These are phyloP conservation scores for Buathra laborator DNA, from an alignment of 2,888 invertebrate genomes.

Conservation along the genomic window DNA sequence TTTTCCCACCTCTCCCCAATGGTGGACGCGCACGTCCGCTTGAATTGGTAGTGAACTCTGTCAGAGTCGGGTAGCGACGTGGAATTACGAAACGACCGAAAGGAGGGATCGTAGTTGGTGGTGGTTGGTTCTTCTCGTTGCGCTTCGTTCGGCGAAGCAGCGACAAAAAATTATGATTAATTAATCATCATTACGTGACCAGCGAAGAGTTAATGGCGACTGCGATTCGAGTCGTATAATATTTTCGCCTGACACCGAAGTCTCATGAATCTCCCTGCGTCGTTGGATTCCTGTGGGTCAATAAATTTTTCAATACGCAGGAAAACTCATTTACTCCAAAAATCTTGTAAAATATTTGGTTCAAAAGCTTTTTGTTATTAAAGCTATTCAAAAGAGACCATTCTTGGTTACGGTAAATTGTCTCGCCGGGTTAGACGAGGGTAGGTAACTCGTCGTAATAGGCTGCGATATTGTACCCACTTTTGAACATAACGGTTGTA, in stretches of 20 bases:
- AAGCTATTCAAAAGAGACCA: neutral
- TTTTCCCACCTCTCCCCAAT: conserved; percentile 35
- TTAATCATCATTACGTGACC: conserved; percentile 54
- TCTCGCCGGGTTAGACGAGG: neutral
- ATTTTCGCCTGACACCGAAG: conserved; percentile 15
- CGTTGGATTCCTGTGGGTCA: no score
- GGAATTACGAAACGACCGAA: conserved; percentile 38
- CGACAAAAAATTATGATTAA: conserved; percentile 46
- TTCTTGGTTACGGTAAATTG: neutral
- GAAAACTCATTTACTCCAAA: neutral
- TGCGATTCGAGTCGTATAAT: conserved; percentile 27
- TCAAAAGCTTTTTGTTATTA: conserved; percentile 1
- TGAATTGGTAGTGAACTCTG: conserved; percentile 29
- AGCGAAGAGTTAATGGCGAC: conserved; percentile 43
- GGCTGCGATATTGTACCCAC: conserved; percentile 63
- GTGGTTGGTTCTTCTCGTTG: conserved; percentile 7
- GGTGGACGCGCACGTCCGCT: conserved; percentile 19
- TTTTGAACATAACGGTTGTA: conserved; percentile 53
- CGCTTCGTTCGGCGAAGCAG: neutral
- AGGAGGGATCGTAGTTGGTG: no score
- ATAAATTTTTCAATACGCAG: no score
- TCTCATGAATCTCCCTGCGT: neutral
- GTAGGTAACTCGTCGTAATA: conserved; percentile 58
- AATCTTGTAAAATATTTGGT: neutral
- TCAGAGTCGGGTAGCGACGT: conserved; percentile 37